phyloP scores from a whole-genome alignment of 2,797 vertebrate species.

The Choloepus didactylus region DNA sequence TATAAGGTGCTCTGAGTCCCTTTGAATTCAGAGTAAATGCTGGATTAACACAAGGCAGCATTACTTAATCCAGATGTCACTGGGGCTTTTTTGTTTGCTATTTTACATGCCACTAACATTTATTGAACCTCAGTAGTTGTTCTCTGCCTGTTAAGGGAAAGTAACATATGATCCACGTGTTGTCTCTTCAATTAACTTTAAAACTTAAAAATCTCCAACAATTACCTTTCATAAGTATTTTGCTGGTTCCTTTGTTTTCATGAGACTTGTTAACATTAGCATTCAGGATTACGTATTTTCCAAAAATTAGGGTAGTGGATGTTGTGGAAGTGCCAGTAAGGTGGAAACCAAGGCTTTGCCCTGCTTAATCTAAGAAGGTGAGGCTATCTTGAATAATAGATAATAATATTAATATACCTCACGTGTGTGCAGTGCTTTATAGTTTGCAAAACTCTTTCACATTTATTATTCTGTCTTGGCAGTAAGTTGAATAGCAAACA shows the following conservation, averaged over 20 bases:
- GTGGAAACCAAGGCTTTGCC: neutral
- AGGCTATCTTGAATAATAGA: constrained; percentile 63
- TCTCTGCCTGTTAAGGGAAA: neutral
- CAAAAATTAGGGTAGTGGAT: neutral
- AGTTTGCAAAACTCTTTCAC: constrained; percentile 57
- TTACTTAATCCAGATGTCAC: constrained; percentile 40
- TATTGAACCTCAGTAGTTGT: constrained; percentile 21
- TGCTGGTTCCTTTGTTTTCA: constrained; percentile 45
- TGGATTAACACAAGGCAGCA: neutral
- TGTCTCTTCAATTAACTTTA: constrained; percentile 45
- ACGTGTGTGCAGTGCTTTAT: neutral
- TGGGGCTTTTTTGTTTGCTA: constrained; percentile 2
- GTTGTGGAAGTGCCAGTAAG: neutral
- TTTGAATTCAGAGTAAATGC: neutral
- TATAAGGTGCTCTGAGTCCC: neutral
- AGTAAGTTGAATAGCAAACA: constrained; percentile 73
- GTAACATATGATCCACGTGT: neutral
- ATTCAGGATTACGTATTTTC: constrained; percentile 20
- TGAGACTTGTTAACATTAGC: constrained; percentile 11
- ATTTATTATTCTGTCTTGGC: constrained; percentile 69
- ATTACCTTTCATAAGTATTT: constrained; percentile 47
- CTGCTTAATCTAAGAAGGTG: neutral
- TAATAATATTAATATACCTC: constrained; percentile 26
- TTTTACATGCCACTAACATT: neutral
- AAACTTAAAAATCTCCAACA: neutral